A percentile compares a stretch with the other conserved stretches of the same genome.
Evolutionary conservation across 2,888 invertebrate species (phyloP).

Genomic region (Pseudanteris insignis): DNA sequence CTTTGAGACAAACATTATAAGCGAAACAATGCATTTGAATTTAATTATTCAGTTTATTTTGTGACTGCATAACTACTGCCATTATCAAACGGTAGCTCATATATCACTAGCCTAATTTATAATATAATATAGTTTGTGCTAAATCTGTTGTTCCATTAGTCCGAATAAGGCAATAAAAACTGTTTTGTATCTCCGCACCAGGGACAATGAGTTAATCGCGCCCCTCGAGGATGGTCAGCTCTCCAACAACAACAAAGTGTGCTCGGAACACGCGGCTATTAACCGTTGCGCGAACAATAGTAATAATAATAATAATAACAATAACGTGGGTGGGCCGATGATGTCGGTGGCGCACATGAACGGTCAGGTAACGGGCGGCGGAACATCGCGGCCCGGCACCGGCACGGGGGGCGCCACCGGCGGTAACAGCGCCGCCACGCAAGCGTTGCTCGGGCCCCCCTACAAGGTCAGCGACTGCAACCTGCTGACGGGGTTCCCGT

Average conservation of each 20-base stretch:
- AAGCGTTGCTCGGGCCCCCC: constrained; percentile 57
- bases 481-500: constrained; percentile 60
- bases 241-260: constrained; percentile 64
- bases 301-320: constrained; percentile 64
- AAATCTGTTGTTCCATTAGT: not conserved
- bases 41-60: too few species aligned
- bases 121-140: constrained; percentile 26
- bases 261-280: constrained; percentile 53
- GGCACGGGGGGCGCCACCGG: constrained; percentile 47
- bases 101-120: too few species aligned
- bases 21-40: too few species aligned
- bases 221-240: constrained; percentile 66
- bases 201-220: constrained; percentile 64
- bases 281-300: constrained; percentile 63
- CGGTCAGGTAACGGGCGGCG: constrained; percentile 68
- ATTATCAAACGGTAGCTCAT: too few species aligned
- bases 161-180: constrained; percentile 14
- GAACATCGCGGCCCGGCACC: constrained; percentile 18
- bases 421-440: constrained; percentile 54
- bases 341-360: constrained; percentile 77
- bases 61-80: too few species aligned
- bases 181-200: constrained; percentile 58
- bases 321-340: constrained; percentile 75
- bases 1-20: too few species aligned
- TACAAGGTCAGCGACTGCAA: constrained; percentile 62